Evolutionary conservation across 2,113 vertebrate species (phyloP), one percentile per base, ranked within the genome.

Genomic region (Notothenia coriiceps): DNA sequence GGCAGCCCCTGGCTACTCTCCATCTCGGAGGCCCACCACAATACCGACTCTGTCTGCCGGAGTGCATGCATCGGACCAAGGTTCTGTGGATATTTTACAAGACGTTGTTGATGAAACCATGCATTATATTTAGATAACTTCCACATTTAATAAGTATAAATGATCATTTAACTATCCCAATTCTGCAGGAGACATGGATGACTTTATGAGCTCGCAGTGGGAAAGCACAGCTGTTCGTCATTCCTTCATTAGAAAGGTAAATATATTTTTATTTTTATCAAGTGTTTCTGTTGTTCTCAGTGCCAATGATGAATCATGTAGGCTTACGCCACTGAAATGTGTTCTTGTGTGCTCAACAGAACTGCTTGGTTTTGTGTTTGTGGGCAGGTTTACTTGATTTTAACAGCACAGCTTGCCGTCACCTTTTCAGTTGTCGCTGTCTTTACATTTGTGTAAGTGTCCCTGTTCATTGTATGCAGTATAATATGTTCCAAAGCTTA

Each of bases 341-440:
- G 18, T 43, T 18, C 13, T 2, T 29, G 14, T 77, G 49, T 18
- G 18, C 14, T 61, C 40, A 68, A 70, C 17, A 57, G 3, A 69
- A 78, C 10, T 29, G 57, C 35, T 66, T 75, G 68, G 1, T 70
- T 75, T 75, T 85, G 25, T 80, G 10, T 52, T 86, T 62, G 77
- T 89, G 88, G 6, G 35, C 93, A 99, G 98, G 97, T 99, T 43
- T 99, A 98, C 18, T 83, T 95, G 62, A 98, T 99, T 91, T 94
- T 99, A 84, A 94, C 97, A 0, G 65, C 95, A 44, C 97, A 99
- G 93, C 95, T 99, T 51, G 88, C 96, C 2, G 59, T 97, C 88
- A 98, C 97, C 0, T 93, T 96, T 63, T 96, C 92, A 63, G 95
- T 99, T 69, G 96, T 99, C 0, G 94, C 95, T 0, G 44, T 98